These are phyloP conservation scores for Callinectes sapidus DNA, from an alignment of 2,888 invertebrate genomes.

Conservation along the genomic window DNA sequence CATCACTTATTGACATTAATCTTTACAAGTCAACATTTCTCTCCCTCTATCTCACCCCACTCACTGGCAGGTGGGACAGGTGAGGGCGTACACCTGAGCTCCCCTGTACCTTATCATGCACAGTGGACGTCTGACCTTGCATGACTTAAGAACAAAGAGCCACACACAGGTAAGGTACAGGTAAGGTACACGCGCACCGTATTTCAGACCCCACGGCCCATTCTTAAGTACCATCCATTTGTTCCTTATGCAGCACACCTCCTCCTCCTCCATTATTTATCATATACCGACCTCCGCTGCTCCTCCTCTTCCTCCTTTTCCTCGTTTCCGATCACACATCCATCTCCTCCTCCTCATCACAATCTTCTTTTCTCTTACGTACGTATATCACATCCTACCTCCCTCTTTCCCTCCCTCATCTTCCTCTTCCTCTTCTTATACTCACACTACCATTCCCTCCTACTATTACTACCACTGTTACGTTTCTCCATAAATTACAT, in stretches of 20 bases:
- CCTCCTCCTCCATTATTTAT: not conserved
- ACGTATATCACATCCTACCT: not conserved
- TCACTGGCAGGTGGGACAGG: not conserved
- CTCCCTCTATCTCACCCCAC: not conserved
- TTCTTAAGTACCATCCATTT: not conserved
- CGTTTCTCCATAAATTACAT: too few species aligned
- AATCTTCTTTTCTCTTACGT: not conserved
- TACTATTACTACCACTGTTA: too few species aligned
- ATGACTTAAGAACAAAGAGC: constrained; percentile 25
- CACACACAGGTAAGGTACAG: not conserved
- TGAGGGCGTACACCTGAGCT: not conserved
- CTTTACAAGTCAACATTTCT: not conserved
- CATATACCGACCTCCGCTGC: not conserved
- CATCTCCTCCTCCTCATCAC: not conserved
- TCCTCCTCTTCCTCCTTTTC: not conserved
- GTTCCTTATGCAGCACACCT: not conserved
- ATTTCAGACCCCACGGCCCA: not conserved
- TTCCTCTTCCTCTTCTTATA: too few species aligned
- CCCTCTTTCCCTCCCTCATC: not conserved
- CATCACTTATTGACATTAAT: constrained; percentile 27
- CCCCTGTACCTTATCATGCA: constrained; percentile 28
- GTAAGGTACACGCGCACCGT: not conserved
- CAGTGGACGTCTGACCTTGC: constrained; percentile 19
- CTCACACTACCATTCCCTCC: too few species aligned
- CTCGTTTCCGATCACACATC: not conserved